These are phyloP conservation scores for Magallana angulata DNA, from an alignment of 1,140 invertebrate species.

Conservation along the genomic window DNA sequence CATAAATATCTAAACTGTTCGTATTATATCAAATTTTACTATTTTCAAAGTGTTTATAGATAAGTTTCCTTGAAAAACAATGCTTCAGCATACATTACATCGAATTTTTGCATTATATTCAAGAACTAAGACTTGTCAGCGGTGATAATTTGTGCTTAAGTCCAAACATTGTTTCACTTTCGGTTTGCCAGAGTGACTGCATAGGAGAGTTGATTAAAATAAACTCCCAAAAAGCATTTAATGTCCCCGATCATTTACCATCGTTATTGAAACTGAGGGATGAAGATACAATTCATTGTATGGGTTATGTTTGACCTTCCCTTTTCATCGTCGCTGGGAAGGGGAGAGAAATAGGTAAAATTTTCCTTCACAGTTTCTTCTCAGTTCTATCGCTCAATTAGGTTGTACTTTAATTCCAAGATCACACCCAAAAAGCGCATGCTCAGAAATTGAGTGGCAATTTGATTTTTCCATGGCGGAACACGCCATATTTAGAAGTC, in stretches of 20 bases:
- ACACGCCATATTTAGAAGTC: conserved; percentile 6
- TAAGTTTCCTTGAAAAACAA: too few relatives aligned
- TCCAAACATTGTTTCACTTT: too few relatives aligned
- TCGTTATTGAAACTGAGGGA: too few relatives aligned
- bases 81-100: too few relatives aligned
- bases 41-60: too few relatives aligned
- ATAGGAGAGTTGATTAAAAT: too few relatives aligned
- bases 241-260: not conserved
- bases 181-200: too few relatives aligned
- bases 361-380: not conserved
- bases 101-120: too few relatives aligned
- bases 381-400: not conserved
- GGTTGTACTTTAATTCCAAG: conserved; percentile 12
- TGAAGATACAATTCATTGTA: not conserved
- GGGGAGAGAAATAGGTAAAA: not conserved
- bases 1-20: too few relatives aligned
- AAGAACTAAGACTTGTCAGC: too few relatives aligned
- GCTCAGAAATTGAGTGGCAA: conserved; percentile 41
- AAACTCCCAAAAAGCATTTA: not conserved
- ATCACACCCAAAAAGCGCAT: not conserved
- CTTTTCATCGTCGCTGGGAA: not conserved
- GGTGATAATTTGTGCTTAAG: too few relatives aligned
- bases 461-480: conserved; percentile 46
- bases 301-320: not conserved
- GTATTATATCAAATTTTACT: too few relatives aligned